Evolutionary conservation across 2,888 invertebrate species (phyloP), one percentile per base, ranked within the genome.

Genomic region (Saturnia japonica): DNA sequence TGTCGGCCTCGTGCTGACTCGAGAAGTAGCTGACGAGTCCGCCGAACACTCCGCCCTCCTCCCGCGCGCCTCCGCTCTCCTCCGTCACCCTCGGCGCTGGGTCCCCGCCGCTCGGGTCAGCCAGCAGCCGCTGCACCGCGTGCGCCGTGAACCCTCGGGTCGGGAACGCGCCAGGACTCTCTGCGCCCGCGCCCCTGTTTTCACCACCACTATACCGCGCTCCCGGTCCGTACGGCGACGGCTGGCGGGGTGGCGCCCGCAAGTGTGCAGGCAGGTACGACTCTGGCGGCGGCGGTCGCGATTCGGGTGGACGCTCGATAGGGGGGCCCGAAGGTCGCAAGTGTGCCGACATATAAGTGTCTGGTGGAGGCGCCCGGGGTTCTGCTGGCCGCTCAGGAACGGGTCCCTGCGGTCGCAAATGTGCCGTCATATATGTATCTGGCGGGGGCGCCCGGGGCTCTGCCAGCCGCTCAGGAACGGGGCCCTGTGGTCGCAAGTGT

Each of bases 1-100:
- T 95, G 90, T 98, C 97, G 85, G 98, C 98, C 87, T 98, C 97
- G 78, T 96, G 96, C 89, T 98, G 98, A 85, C 97, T 97, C 79
- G 98, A 98, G 91, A 98, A 98, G 92, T 98, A 98, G 87, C 97
- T 98, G 72, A 98, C 98, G 80, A 98, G 95, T 7, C 98, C 98
- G 57, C 98, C 98, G 88, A 98, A 98, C 85, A 97, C 98, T 68
- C 97, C 96, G 75, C 95, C 94, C 76, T 95, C 95, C 72, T 25
- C 70, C 8, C 71, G 64, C 34, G 57, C 67, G 69, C 95, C 95
- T 93, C 76, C 89, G 11, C 2, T 28, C 70, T 89, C 40, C 19
- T 66, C 67, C 47, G 19, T 40, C 60, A 60, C 67, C 42, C n/a
- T 57, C n/a, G 57, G 51, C 60, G 25, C 54, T 68, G 0, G 72